Evolutionary conservation across 2,113 vertebrate species (phyloP), one percentile per base, ranked within the genome.

Genomic region (Engraulis encrasicolus): DNA sequence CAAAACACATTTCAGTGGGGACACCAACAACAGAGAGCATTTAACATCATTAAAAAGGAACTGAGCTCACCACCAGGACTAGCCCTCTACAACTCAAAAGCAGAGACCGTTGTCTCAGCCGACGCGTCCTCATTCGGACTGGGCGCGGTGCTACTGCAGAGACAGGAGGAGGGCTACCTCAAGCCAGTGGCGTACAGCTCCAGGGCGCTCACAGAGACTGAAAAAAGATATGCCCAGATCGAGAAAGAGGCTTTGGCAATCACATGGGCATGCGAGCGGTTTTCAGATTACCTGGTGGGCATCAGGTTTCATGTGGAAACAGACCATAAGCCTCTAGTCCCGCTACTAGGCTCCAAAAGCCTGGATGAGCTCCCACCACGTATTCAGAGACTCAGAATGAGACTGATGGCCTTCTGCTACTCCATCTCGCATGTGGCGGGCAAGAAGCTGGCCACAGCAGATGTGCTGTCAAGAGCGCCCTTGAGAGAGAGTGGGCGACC

Each of bases 221-320:
- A 86, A 31, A 84, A 78, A 27, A 74, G 61, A 20, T 86, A 45
- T 45, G 40, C 40, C 40, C 40, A 45, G 40, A 3, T 45, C 9
- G 40, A 45, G 40, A 45, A 45, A 9, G 40, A 45, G 40, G 40
- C 40, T 45, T 45, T 45, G 15, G 78, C 83, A 40, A 20, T 66
- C 15, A 83, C 81, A 61, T 85, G 71, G 86, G 80, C 54, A 40
- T 87, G 83, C 54, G 86, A 85, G 61, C 40, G 49, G 38, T 83
- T 83, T 14, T 6, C 45, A 36, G 61, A 81, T n/a, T 84, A 78
- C 6, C 71, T 86, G 11, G 78, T 58, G 3, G 82, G 82, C 2
- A 36, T 54, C 31, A 20, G 38, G 2, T 86, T 78, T 18, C 50
- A 78, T 19, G 23, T 83, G 0, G 78, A 83, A 36, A 84, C 58